These are phyloP conservation scores for Neotoma lepida DNA, from an alignment of 2,113 vertebrate species.

Conservation along the genomic window DNA sequence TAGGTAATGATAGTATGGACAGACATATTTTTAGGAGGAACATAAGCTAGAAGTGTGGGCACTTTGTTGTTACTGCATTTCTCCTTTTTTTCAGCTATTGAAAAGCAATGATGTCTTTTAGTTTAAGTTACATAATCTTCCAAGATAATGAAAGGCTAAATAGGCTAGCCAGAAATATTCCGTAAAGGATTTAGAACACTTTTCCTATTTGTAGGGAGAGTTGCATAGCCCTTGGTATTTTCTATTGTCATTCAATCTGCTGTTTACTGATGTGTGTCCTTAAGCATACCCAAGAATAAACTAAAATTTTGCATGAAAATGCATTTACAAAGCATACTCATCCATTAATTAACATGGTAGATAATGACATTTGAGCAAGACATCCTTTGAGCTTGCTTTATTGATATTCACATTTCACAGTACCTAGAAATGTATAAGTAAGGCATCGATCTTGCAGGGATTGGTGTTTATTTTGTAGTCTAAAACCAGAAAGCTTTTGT, in stretches of 20 bases:
- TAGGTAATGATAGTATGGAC: background rate
- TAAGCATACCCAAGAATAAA: constrained; percentile 75
- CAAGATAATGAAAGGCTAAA: constrained; percentile 59
- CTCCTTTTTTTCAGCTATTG: constrained; percentile 31
- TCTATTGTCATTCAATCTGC: constrained; percentile 44
- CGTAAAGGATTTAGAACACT: constrained; percentile 64
- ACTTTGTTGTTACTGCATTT: background rate
- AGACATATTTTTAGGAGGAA: background rate
- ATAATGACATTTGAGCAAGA: constrained; percentile 73
- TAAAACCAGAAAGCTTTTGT: constrained; percentile 37
- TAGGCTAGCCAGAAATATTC: constrained; percentile 43
- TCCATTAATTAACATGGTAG: constrained; percentile 76
- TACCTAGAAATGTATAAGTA: constrained; percentile 43
- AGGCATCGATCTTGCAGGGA: constrained; percentile 47
- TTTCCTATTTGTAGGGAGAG: constrained; percentile 63
- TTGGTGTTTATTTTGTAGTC: background rate
- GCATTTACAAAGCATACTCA: constrained; percentile 67
- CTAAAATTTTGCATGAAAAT: constrained; percentile 71
- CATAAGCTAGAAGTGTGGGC: background rate
- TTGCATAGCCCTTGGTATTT: constrained; percentile 54
- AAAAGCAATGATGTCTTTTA: constrained; percentile 11
- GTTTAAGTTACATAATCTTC: constrained; percentile 42
- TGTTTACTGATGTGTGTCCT: constrained; percentile 72
- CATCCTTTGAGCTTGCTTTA: constrained; percentile 69
- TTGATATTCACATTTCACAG: background rate